Evolutionary conservation across 2,797 vertebrate genomes (phyloP).

Genomic region (Catamblyrhynchus diadema): DNA sequence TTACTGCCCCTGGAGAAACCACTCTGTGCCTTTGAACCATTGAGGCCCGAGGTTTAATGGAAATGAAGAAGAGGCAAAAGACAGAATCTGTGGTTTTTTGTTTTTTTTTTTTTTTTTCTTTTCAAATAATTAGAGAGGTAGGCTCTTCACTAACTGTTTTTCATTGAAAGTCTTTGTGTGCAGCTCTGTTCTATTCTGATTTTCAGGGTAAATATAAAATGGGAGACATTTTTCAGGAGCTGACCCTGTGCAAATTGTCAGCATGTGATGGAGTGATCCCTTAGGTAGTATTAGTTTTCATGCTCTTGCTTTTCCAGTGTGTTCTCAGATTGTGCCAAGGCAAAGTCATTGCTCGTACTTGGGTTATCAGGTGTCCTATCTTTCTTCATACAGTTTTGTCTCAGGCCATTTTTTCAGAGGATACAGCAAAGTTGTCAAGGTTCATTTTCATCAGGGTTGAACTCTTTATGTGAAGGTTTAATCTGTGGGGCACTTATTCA

Average conservation of each 20-base stretch:
- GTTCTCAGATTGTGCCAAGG: neutral
- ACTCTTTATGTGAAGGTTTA: neutral
- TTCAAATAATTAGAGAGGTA: neutral
- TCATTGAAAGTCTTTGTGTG: neutral
- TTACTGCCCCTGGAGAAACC: neutral
- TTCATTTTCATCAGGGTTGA: neutral
- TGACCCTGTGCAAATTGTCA: neutral
- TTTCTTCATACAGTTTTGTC: neutral
- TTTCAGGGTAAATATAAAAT: neutral
- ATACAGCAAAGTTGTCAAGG: neutral
- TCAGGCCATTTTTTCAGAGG: neutral
- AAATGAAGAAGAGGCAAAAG: neutral
- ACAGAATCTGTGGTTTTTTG: fast-evolving
- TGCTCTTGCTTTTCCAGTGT: neutral
- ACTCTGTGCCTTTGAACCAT: neutral
- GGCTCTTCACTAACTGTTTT: neutral
- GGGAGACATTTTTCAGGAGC: neutral
- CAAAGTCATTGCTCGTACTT: neutral
- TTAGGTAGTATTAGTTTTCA: neutral
- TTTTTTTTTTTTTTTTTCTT: no score
- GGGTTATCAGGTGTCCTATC: neutral
- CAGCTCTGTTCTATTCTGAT: neutral
- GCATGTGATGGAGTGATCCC: neutral
- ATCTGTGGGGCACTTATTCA: neutral
- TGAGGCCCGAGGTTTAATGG: neutral